Evolutionary conservation across 2,113 vertebrate genomes (phyloP), one percentile per base, ranked within the genome.

Genomic region (Tyto alba): DNA sequence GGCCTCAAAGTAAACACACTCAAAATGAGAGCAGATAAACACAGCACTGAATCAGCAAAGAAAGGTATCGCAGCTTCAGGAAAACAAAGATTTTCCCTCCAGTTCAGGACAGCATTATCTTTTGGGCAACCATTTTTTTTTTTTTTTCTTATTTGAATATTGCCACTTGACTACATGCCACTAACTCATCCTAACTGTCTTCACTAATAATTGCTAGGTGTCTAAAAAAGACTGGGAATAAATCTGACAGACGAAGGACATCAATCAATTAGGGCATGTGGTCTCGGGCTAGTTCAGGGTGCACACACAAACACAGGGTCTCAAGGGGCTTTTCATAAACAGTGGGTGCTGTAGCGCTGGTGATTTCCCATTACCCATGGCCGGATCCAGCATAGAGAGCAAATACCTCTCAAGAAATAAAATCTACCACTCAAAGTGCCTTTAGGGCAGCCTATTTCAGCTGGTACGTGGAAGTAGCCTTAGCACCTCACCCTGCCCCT

Each of bases 181-280:
- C 43, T 59, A 76, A 81, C 22, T 81, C 64, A 41, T 11, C n/a
- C 63, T 73, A 55, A 67, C 1, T 68, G 67, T 25, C 55, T 47
- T 64, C 63, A 62, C 40, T 26, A 20, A 63, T 15, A 84, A 52
- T 45, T 74, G 27, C 38, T 50, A 84, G 21, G 20, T 69, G 26
- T 53, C 38, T 88, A 43, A 92, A 80, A 85, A 71, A 53, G 34
- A 66, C 23, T 40, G 26, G 15, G 25, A 67, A 32, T 47, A 78
- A 66, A 15, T 22, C 53, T 64, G 60, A 74, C 78, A 78, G 66
- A 57, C 68, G 67, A 86, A 63, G 11, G 47, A 76, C 1, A 2
- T 26, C 1, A 3, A 2, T 26, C 1, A 3, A 17, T 22, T 41
- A 68, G 43, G 38, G 15, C 47, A 63, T 52, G 68, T 23, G 1